Percentiles rank a stretch among this genome's conserved stretches.
phyloP scores from a whole-genome alignment of 2,888 invertebrate genomes.

The Bembecia ichneumoniformis region DNA sequence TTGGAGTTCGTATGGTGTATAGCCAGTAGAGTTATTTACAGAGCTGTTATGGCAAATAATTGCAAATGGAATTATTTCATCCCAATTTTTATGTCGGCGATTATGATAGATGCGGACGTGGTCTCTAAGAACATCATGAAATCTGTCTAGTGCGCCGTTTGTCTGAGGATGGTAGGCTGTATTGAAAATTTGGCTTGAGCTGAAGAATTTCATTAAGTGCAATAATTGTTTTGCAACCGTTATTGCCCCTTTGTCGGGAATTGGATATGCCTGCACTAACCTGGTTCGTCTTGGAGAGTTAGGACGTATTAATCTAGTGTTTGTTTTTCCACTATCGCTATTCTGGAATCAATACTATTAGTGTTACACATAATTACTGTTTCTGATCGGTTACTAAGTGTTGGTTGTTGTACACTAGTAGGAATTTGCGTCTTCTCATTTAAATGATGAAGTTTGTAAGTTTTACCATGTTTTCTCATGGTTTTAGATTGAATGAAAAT shows the following conservation, averaged over 20 bases:
- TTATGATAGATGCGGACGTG: constrained; percentile 24
- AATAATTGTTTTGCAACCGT: constrained; percentile 22
- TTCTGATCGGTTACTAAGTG: no score
- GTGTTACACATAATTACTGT: no score
- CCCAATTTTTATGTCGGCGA: constrained; percentile 18
- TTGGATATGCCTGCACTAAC: constrained; percentile 26
- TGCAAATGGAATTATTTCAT: constrained; percentile 23
- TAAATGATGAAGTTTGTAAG: no score
- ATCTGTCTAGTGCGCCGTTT: constrained; percentile 25
- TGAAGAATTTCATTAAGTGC: constrained; percentile 21
- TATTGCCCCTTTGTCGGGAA: no score
- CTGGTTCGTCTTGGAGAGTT: constrained; percentile 25
- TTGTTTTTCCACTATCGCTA: no score
- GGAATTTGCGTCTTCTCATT: no score
- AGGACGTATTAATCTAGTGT: constrained; percentile 23
- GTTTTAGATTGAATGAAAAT: no score
- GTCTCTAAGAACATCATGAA: constrained; percentile 24
- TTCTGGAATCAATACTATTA: no score
- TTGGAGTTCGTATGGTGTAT: constrained; percentile 20
- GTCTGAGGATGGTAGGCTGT: constrained; percentile 27
- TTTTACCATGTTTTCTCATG: no score
- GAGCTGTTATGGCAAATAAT: constrained; percentile 28
- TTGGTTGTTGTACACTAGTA: no score
- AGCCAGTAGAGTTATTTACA: constrained; percentile 20
- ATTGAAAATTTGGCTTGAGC: constrained; percentile 20